Evolutionary conservation across 2,113 vertebrate genomes (phyloP).

Genomic region (Takifugu flavidus): DNA sequence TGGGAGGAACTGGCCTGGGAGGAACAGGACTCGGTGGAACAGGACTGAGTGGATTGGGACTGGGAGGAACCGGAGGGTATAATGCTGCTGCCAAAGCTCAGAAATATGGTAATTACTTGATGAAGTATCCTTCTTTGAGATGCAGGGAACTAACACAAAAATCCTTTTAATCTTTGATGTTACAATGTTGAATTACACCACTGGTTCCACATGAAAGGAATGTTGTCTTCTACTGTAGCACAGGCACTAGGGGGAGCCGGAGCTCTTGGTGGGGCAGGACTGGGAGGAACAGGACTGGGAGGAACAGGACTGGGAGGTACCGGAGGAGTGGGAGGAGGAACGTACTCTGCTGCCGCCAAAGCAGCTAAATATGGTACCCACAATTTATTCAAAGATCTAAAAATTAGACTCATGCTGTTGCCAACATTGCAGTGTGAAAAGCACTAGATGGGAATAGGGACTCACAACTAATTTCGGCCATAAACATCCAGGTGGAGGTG

Average conservation of each 20-base stretch:
- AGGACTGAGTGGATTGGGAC: neutral
- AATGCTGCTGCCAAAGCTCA: constrained; percentile 38
- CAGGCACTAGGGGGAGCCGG: no score
- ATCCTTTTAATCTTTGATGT: no score
- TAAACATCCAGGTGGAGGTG: constrained; percentile 13
- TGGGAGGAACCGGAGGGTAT: constrained; percentile 3
- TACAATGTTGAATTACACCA: no score
- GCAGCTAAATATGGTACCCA: neutral
- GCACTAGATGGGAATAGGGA: no score
- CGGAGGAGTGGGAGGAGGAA: neutral
- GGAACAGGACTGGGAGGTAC: constrained; percentile 4
- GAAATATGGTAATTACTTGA: constrained; percentile 25
- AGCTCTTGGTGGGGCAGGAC: neutral
- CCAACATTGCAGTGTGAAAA: no score
- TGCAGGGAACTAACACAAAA: no score
- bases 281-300: constrained; percentile 20
- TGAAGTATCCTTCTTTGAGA: no score
- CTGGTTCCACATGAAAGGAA: no score
- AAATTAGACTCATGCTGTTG: no score
- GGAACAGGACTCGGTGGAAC: neutral
- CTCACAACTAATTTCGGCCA: neutral
- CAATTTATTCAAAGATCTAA: no score
- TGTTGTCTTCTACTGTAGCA: no score
- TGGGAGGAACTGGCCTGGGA: neutral
- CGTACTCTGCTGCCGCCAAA: neutral